Conservation (phyloP, 2,888 invertebrate genomes). For the Synergus umbraculus region DNA sequence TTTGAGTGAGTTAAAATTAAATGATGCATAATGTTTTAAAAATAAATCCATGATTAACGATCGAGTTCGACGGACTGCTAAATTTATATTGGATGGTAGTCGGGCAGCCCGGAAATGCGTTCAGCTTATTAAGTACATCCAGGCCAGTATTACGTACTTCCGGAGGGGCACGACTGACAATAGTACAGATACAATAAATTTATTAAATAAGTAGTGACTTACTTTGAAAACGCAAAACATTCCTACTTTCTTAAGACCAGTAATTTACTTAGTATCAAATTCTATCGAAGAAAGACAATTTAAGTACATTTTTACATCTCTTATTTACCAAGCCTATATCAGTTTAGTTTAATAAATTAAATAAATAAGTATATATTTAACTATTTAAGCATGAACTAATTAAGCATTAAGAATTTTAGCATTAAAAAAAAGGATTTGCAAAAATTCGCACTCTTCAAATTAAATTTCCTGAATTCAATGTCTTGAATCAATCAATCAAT, state of each 20-base stretch:
- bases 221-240: neutral
- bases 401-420: too few species aligned
- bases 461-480: too few species aligned
- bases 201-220: slow-evolving; percentile 10
- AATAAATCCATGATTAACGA: slow-evolving; percentile 28
- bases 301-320: too few species aligned
- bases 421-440: too few species aligned
- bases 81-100: slow-evolving; percentile 40
- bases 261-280: neutral
- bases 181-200: neutral
- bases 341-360: too few species aligned
- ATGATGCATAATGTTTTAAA: slow-evolving; percentile 22
- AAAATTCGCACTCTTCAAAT: too few species aligned
- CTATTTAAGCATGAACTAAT: too few species aligned
- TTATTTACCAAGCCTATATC: too few species aligned
- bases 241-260: neutral
- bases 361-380: too few species aligned
- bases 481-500: slow-evolving; percentile 1
- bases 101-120: slow-evolving; percentile 55
- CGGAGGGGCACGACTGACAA: slow-evolving; percentile 52
- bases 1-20: slow-evolving; percentile 31
- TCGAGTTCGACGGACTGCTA: slow-evolving; percentile 37
- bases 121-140: slow-evolving; percentile 57
- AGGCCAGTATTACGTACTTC: slow-evolving; percentile 56
- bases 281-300: too few species aligned